phyloP scores from a whole-genome alignment of 2,113 vertebrate genomes.

The Gulo gulo region DNA sequence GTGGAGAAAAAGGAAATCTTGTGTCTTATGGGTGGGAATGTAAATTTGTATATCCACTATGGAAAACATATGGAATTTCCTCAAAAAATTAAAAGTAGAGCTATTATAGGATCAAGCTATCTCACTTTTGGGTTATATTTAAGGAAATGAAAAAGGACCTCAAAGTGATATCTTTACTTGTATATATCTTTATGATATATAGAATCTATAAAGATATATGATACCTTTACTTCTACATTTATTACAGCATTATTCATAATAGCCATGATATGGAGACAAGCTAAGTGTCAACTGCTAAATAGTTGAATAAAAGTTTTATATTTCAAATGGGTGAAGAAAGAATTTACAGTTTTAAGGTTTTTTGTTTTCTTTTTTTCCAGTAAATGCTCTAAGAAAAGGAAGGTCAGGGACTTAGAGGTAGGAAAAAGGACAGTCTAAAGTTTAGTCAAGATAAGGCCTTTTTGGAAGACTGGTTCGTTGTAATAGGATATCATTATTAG shows the following conservation, averaged over 20 bases:
- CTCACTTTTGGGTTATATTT: background rate
- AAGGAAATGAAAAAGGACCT: background rate
- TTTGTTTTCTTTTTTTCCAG: background rate
- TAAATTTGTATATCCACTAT: background rate
- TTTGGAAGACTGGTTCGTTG: background rate
- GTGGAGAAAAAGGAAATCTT: background rate
- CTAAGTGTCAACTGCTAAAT: background rate
- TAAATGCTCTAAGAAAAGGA: background rate
- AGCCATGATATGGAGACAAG: background rate
- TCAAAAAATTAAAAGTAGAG: background rate
- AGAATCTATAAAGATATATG: too few relatives aligned
- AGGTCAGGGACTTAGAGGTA: background rate
- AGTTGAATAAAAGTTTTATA: background rate
- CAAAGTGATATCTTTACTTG: background rate
- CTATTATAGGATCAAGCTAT: background rate
- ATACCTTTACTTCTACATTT: background rate
- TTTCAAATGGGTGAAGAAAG: background rate
- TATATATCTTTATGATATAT: background rate
- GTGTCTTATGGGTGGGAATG: background rate
- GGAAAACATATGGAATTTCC: background rate
- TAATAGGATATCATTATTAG: background rate
- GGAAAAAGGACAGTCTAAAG: background rate
- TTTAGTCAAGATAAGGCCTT: background rate
- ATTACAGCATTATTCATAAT: background rate
- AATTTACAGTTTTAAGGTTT: background rate